Evolutionary conservation across 2,888 invertebrate genomes (phyloP).

Genomic region (Macrophya annulata): DNA sequence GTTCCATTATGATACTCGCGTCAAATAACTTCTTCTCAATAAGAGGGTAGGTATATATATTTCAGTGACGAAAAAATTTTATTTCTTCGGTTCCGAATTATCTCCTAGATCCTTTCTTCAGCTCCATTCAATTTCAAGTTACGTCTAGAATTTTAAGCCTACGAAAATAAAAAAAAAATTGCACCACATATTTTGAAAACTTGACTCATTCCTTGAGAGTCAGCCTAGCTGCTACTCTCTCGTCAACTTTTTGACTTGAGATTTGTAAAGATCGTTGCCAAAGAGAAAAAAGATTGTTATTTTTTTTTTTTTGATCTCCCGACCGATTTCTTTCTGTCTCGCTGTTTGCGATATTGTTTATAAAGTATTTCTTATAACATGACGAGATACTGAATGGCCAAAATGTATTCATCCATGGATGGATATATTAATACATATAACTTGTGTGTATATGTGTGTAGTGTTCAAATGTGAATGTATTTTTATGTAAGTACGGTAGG

Average conservation of each 20-base stretch:
- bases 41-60: neutral
- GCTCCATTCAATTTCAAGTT: neutral
- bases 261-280: neutral
- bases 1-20: neutral
- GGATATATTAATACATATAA: slow-evolving; percentile 34
- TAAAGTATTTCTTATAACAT: slow-evolving; percentile 9
- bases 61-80: neutral
- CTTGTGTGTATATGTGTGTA: neutral
- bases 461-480: neutral
- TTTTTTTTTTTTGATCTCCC: neutral
- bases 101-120: neutral
- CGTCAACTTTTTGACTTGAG: neutral
- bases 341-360: slow-evolving; percentile 14
- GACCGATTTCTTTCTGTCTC: neutral
- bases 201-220: no score
- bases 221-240: neutral
- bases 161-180: neutral
- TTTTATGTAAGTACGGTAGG: slow-evolving; percentile 3
- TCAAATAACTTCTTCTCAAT: neutral
- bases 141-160: neutral
- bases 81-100: neutral
- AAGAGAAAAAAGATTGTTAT: neutral
- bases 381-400: slow-evolving; percentile 5
- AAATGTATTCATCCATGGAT: slow-evolving; percentile 19
- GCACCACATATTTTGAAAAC: neutral